Conservation (phyloP, 2,113 vertebrate genomes). For the Apistogramma diplotaenia region DNA sequence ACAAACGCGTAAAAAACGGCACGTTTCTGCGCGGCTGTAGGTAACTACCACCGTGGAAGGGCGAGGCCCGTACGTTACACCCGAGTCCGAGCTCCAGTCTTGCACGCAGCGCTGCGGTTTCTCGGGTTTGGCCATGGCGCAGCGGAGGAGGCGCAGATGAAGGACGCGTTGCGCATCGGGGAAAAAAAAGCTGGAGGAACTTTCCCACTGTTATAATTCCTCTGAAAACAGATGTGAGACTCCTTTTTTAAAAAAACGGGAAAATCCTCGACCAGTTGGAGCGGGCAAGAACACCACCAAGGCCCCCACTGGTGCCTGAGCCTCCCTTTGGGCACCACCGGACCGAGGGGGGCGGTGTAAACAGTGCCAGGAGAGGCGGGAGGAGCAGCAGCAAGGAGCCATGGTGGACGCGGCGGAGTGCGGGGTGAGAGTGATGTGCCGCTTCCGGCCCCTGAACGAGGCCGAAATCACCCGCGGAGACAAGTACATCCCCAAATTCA, state of each 20-base stretch:
- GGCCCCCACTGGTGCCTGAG: background rate
- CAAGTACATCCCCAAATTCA: slow-evolving; percentile 93
- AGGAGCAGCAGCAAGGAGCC: slow-evolving; percentile 5
- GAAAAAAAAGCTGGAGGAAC: background rate
- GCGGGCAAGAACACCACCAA: background rate
- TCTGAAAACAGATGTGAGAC: background rate
- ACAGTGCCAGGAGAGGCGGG: background rate
- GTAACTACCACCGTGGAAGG: background rate
- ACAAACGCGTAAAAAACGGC: background rate
- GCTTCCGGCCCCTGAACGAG: slow-evolving; percentile 90
- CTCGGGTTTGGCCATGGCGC: slow-evolving; percentile 34
- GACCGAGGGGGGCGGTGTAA: background rate
- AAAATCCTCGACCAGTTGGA: background rate
- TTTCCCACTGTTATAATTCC: background rate
- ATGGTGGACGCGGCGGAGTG: slow-evolving; percentile 91
- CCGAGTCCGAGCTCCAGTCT: background rate
- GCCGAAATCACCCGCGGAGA: slow-evolving; percentile 88
- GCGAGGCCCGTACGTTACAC: background rate
- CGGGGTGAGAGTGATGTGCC: slow-evolving; percentile 93
- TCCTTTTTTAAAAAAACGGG: background rate
- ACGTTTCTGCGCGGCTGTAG: background rate
- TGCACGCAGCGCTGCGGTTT: slow-evolving; percentile 36
- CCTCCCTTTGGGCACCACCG: background rate
- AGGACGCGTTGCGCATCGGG: slow-evolving; percentile 23
- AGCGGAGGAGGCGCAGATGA: slow-evolving; percentile 27